Evolutionary conservation across 1,140 invertebrate genomes (phyloP).

Genomic region (Mactra quadrangularis): DNA sequence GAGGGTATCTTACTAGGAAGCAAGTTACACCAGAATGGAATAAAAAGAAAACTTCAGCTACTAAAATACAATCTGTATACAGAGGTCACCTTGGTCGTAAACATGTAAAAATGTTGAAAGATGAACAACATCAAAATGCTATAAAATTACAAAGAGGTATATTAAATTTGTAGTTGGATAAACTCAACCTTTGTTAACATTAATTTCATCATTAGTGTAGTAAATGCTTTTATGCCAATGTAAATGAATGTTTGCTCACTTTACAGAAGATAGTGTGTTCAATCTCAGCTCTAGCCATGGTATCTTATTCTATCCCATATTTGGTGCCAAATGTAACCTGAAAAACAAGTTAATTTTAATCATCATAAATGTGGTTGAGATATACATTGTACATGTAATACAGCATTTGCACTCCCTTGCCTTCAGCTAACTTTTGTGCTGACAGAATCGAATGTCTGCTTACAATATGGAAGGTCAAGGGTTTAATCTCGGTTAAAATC

Average conservation of each 20-base stretch:
- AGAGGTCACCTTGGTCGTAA: constrained; percentile 65
- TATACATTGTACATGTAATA: too few relatives aligned
- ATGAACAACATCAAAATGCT: constrained; percentile 53
- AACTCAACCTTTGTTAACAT: neutral
- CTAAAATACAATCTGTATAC: constrained; percentile 67
- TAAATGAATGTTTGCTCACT: neutral
- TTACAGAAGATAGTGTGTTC: too few relatives aligned
- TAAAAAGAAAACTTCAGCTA: constrained; percentile 62
- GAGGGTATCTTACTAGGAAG: constrained; percentile 67
- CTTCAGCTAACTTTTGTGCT: too few relatives aligned
- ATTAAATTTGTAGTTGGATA: neutral
- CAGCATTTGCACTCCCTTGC: too few relatives aligned
- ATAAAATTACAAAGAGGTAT: constrained; percentile 22
- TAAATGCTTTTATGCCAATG: neutral
- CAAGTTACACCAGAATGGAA: constrained; percentile 63
- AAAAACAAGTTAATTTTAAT: too few relatives aligned
- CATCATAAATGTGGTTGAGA: too few relatives aligned
- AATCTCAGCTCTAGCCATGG: too few relatives aligned
- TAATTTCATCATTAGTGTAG: neutral
- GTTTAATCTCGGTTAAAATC: too few relatives aligned
- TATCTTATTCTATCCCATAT: too few relatives aligned
- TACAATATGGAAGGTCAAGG: too few relatives aligned
- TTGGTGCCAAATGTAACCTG: too few relatives aligned
- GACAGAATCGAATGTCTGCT: too few relatives aligned
- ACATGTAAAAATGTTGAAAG: constrained; percentile 43